Evolutionary conservation across 2,888 invertebrate genomes (phyloP), one percentile per base, ranked within the genome.

Genomic region (Drosophila colorata): DNA sequence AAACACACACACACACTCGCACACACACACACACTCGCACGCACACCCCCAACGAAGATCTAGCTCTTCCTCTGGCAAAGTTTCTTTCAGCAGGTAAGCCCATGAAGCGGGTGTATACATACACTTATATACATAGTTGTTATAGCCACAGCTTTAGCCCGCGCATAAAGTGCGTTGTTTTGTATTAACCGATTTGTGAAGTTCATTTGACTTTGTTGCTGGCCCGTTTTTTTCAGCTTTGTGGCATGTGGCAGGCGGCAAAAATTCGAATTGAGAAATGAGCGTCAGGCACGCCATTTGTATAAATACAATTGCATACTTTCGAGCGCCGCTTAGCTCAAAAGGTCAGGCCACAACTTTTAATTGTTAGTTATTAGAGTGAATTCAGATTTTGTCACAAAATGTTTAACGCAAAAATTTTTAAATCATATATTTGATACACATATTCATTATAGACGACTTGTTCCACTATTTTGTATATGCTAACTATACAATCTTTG

Each of bases 151-250:
- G 8, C 37, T 8, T 14, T 14, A 8, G 13, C 1, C 7, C 25
- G 47, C 66, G 31, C 56, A 60, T 71, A 66, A 77, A 77, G 73
- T 72, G 74, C 78, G 63, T 68, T 63, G 33, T 33, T 33, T 68
- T 63, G 28, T 59, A 78, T 78, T 74, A 55, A 63, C 74, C 56
- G 63, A 78, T 78, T 78, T 63, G 67, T 44, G 68, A 74, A 78
- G 58, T 77, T 78, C 74, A 63, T 67, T 77, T 74, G 60, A 67
- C 78, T 77, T 63, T 57, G 44, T 25, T 23, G 1, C 14, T 20
- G 41, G 8, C 9, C n/a, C n/a, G n/a, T 38, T 53, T 13, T 13
- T 40, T 28, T 28, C 28, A 28, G 14, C 35, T 13, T 46, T 35
- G 14, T 2, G 44, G 6, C 46, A 7, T 23, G 56, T n/a, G 25